These are phyloP conservation scores for Actias luna DNA, from an alignment of 2,888 invertebrate species.

Conservation along the genomic window DNA sequence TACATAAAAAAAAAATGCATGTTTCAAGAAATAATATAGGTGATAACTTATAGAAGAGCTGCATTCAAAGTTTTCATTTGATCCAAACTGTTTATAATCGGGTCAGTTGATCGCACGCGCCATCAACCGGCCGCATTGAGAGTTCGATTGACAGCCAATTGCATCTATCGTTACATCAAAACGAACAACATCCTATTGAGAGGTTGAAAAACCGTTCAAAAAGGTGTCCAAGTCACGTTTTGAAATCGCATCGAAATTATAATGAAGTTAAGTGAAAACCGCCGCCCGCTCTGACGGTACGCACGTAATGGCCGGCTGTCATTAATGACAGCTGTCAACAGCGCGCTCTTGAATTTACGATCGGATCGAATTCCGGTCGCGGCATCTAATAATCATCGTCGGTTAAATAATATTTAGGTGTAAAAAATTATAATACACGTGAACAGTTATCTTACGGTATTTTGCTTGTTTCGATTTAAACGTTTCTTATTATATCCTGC, in stretches of 20 bases:
- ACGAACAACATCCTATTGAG: conserved; percentile 36
- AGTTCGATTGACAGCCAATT: neutral
- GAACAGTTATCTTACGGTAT: conserved; percentile 4
- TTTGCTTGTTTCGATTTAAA: neutral
- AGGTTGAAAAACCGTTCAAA: conserved; percentile 29
- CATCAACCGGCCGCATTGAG: neutral
- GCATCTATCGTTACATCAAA: neutral
- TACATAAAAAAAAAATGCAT: too few relatives aligned
- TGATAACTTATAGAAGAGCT: neutral
- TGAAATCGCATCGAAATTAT: conserved; percentile 74
- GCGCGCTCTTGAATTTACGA: conserved; percentile 41
- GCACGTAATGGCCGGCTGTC: conserved; percentile 10
- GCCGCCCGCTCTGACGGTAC: conserved; percentile 32
- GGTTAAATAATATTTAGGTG: conserved; percentile 7
- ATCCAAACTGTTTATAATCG: neutral
- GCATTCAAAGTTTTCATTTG: neutral
- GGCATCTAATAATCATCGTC: conserved; percentile 21
- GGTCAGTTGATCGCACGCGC: neutral
- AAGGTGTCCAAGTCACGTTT: conserved; percentile 74
- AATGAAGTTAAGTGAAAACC: conserved; percentile 72
- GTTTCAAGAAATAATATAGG: too few relatives aligned
- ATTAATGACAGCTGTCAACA: conserved; percentile 49
- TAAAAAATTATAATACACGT: neutral
- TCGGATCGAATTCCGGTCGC: conserved; percentile 20
- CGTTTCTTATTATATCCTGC: neutral